A percentile compares a stretch with the other conserved stretches of the same genome.
These are phyloP conservation scores for Myotis myotis DNA, from an alignment of 2,797 vertebrate genomes.

Conservation along the genomic window DNA sequence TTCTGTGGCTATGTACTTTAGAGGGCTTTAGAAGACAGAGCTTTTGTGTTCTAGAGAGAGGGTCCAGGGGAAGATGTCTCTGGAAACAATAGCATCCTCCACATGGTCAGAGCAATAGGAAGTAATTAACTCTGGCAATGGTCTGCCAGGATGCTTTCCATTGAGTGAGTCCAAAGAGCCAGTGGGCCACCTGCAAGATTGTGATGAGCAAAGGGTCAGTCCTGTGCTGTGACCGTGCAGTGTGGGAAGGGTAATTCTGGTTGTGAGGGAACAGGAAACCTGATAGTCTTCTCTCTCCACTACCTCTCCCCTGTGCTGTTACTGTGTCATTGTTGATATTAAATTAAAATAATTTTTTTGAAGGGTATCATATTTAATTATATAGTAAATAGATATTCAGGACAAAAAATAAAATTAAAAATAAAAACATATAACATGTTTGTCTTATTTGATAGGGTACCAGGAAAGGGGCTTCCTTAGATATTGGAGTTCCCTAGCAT, in stretches of 20 bases:
- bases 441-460: too few species aligned
- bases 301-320: constrained; percentile 42
- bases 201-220: background rate
- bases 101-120: background rate
- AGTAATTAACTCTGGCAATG: background rate
- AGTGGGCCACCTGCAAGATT: background rate
- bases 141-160: background rate
- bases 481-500: too few species aligned
- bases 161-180: background rate
- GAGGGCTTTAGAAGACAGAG: background rate
- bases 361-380: too few species aligned
- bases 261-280: constrained; percentile 20
- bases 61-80: background rate
- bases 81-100: background rate
- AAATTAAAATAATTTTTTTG: constrained; percentile 66
- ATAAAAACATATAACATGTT: too few species aligned
- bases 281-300: constrained; percentile 6
- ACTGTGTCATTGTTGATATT: constrained; percentile 46
- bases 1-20: background rate
- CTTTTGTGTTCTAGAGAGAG: background rate
- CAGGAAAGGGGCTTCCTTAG: too few species aligned
- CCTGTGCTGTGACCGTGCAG: background rate
- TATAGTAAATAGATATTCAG: too few species aligned
- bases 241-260: background rate
- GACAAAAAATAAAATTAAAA: too few species aligned